Evolutionary conservation across 2,113 vertebrate genomes (phyloP), one percentile per base, ranked within the genome.

Genomic region (Petroica traversi): DNA sequence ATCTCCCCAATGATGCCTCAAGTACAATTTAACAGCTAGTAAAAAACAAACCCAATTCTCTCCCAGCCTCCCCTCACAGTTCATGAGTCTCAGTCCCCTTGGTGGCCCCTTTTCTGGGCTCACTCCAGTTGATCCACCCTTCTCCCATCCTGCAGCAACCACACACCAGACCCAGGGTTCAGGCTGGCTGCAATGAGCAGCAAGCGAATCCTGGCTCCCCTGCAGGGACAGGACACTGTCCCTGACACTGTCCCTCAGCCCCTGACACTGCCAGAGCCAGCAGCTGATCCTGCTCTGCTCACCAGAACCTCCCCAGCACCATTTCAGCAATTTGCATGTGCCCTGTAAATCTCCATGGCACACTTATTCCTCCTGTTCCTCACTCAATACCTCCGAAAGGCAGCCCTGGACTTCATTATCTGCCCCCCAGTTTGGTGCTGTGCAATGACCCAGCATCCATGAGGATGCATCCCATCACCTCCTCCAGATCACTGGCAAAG

Each of bases 391-490:
- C 12, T 9, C 17, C 2, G 1, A 22, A 49, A 52, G 23, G 12
- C 23, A 41, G 31, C 16, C 74, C 29, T 45, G 0, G 4, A 58
- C 31, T 10, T 79, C 29, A 11, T 10, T 25, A 19, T 25, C 40
- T 33, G 25, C 52, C 33, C 36, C 20, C 48, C 20, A 24, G 5
- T 8, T 25, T 12, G 26, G 13, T 4, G 9, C 3, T 22, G 3
- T 16, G 28, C 6, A 52, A 1, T 19, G 46, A 8, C 9, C 2
- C 2, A 4, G 22, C 13, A 51, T 13, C 31, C 26, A 36, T 3
- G 10, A 78, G 3, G 6, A 17, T 33, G 12, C 25, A 8, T 19
- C 45, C 48, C 52, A 58, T 25, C 12, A 1, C 38, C 38, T 57
- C 28, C 36, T 59, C 25, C 14, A 26, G 12, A 16, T n/a, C 19